Percentiles rank a stretch among this genome's conserved stretches.
Conservation (phyloP, 2,113 vertebrate genomes). For the Cynocephalus volans region DNA sequence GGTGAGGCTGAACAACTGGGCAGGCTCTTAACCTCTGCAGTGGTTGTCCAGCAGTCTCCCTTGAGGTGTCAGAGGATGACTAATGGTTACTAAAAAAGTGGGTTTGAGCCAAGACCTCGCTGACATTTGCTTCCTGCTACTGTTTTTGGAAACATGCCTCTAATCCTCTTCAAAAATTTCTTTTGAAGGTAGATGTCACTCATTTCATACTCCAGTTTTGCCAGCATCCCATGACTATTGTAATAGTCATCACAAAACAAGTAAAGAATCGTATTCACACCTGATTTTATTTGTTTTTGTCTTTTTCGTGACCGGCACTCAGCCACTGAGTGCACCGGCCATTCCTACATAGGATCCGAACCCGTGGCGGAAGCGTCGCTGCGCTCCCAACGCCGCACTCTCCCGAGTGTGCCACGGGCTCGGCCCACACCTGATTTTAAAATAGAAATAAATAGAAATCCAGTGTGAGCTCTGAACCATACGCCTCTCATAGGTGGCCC, state of each 20-base stretch:
- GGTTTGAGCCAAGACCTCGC: conserved; percentile 51
- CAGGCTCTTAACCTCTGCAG: neutral
- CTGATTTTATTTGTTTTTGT: too few species aligned
- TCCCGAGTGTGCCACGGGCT: too few species aligned
- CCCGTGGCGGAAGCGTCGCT: too few species aligned
- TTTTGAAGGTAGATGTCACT: conserved; percentile 16
- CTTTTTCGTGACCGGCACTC: too few species aligned
- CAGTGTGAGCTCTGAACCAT: neutral
- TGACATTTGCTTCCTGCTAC: conserved; percentile 82
- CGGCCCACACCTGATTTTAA: neutral
- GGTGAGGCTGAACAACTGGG: neutral
- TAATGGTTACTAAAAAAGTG: conserved; percentile 66
- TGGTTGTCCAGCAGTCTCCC: conserved; percentile 65
- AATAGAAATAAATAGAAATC: neutral
- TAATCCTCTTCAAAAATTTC: conserved; percentile 46
- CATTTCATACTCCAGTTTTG: neutral
- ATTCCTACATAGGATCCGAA: too few species aligned
- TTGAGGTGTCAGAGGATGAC: conserved; percentile 70
- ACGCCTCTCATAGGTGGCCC: neutral
- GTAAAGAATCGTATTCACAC: neutral
- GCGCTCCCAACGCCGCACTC: too few species aligned
- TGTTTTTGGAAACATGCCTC: conserved; percentile 70
- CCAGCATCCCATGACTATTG: neutral
- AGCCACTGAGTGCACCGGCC: too few species aligned
- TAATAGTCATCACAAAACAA: neutral